phyloP scores from a whole-genome alignment of 2,113 vertebrate genomes.

The Murina feae region DNA sequence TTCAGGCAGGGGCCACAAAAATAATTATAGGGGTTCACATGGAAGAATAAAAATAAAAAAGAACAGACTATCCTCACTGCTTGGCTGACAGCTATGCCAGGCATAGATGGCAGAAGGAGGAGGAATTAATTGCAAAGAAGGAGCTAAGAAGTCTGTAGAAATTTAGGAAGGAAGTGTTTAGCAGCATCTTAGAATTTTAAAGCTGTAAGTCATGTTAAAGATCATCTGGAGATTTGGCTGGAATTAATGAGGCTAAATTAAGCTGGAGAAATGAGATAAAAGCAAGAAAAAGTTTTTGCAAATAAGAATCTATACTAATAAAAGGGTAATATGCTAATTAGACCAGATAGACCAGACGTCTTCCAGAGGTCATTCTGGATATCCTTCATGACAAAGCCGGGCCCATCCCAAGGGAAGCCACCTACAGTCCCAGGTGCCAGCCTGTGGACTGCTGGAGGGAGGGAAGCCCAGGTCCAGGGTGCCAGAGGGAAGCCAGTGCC shows the following conservation, averaged over 20 bases:
- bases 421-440: too few relatives aligned
- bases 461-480: too few relatives aligned
- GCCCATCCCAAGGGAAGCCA: too few relatives aligned
- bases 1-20: slow-evolving; percentile 21
- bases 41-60: slow-evolving; percentile 47
- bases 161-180: slow-evolving; percentile 52
- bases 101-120: slow-evolving; percentile 32
- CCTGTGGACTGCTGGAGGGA: too few relatives aligned
- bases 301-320: not conserved
- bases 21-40: slow-evolving; percentile 18
- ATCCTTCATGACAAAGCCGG: too few relatives aligned
- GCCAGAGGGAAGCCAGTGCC: too few relatives aligned
- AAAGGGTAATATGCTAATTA: too few relatives aligned
- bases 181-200: slow-evolving; percentile 47
- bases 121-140: slow-evolving; percentile 65
- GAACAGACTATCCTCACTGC: slow-evolving; percentile 43
- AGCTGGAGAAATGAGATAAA: slow-evolving; percentile 30
- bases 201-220: not conserved
- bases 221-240: slow-evolving; percentile 56
- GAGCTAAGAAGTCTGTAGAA: slow-evolving; percentile 50
- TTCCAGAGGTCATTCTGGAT: too few relatives aligned
- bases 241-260: slow-evolving; percentile 71
- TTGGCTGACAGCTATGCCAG: slow-evolving; percentile 39
- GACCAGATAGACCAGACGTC: too few relatives aligned
- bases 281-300: slow-evolving; percentile 4